A percentile compares a stretch with the other conserved stretches of the same genome.
phyloP scores from a whole-genome alignment of 2,113 vertebrate genomes.

The Archocentrus centrarchus region DNA sequence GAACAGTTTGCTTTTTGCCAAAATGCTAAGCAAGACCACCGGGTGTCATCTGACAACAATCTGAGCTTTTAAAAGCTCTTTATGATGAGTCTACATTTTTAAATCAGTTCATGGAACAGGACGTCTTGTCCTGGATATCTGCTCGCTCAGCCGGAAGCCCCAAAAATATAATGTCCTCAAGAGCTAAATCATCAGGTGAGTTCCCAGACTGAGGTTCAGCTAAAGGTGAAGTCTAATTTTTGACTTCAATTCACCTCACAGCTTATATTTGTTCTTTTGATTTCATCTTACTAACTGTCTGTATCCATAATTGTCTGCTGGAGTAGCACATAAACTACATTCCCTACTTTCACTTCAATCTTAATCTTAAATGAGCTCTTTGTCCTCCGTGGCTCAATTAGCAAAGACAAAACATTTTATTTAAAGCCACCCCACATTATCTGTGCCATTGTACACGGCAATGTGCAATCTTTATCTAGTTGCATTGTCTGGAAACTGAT shows the following conservation, averaged over 20 bases:
- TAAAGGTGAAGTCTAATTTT: no score
- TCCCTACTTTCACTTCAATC: not conserved
- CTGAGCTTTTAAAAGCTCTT: not conserved
- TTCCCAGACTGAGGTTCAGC: no score
- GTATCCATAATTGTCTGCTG: not conserved
- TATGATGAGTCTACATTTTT: not conserved
- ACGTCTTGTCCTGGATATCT: not conserved
- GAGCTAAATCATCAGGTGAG: not conserved
- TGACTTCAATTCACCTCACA: not conserved
- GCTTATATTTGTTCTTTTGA: not conserved
- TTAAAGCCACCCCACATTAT: not conserved
- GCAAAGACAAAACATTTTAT: conserved; percentile 9
- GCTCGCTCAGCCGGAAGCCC: not conserved
- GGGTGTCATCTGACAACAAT: no score
- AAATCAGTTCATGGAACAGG: not conserved
- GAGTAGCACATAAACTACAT: not conserved
- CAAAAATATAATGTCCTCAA: not conserved
- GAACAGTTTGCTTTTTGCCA: no score
- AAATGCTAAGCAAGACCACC: no score
- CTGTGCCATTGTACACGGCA: not conserved
- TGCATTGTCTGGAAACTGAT: not conserved
- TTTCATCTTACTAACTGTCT: not conserved
- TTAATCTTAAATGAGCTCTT: not conserved
- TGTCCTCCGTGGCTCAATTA: conserved; percentile 4
- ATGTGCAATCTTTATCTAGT: conserved; percentile 4